Evolutionary conservation across 2,888 invertebrate genomes (phyloP).

Genomic region (Drosophila cognata): DNA sequence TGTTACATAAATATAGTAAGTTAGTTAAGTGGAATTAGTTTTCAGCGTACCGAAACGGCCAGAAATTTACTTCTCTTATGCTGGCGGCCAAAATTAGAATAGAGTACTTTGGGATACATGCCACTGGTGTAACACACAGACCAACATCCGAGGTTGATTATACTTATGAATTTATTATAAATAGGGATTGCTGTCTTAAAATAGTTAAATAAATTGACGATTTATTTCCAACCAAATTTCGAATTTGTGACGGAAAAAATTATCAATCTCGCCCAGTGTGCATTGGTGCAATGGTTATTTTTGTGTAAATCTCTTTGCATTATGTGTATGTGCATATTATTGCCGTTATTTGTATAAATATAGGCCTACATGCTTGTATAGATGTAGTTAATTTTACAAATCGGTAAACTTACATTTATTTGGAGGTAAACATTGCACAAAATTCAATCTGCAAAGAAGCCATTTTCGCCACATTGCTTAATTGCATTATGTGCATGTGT

Average conservation of each 20-base stretch:
- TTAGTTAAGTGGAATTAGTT: background rate
- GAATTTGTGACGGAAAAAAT: background rate
- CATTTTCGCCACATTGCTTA: background rate
- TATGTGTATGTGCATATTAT: background rate
- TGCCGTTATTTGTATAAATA: background rate
- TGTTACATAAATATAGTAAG: background rate
- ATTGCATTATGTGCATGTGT: background rate
- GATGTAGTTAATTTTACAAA: background rate
- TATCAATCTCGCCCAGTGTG: background rate
- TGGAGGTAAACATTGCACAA: background rate
- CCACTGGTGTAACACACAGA: background rate
- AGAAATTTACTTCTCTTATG: background rate
- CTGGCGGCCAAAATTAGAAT: background rate
- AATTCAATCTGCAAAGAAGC: background rate
- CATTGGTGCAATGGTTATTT: background rate
- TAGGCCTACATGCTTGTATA: background rate
- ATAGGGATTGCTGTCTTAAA: background rate
- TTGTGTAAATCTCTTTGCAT: background rate
- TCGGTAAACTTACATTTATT: background rate
- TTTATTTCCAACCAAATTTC: background rate
- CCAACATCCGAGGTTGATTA: background rate
- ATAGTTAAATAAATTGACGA: background rate
- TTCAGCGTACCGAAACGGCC: background rate
- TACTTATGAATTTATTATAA: background rate
- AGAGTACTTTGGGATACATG: background rate